Evolutionary conservation across 1,140 invertebrate species (phyloP).

Genomic region (Aphis gossypii): DNA sequence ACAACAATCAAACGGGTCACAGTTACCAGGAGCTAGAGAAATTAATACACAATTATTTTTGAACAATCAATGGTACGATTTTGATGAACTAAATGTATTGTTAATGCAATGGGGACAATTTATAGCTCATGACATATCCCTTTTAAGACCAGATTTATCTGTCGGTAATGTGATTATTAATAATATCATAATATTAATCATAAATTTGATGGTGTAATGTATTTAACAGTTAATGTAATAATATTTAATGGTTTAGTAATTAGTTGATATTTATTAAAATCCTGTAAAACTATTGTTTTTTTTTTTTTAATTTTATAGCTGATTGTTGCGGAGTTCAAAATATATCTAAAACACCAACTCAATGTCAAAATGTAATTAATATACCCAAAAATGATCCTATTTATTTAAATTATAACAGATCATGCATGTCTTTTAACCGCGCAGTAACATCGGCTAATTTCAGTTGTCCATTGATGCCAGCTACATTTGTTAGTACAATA

Average conservation of each 20-base stretch:
- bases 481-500: slow-evolving; percentile 40
- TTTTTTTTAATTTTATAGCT: background rate
- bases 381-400: slow-evolving; percentile 83
- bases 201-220: background rate
- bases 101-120: slow-evolving; percentile 70
- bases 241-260: background rate
- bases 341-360: background rate
- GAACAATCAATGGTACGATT: slow-evolving; percentile 20
- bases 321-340: slow-evolving; percentile 42
- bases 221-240: background rate
- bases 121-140: slow-evolving; percentile 68
- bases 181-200: background rate
- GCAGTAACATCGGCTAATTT: slow-evolving; percentile 75
- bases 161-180: slow-evolving; percentile 25
- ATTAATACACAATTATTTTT: slow-evolving; percentile 41
- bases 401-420: slow-evolving; percentile 72
- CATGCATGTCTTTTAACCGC: slow-evolving; percentile 86
- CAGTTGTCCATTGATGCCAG: slow-evolving; percentile 66
- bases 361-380: slow-evolving; percentile 70
- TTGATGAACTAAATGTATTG: slow-evolving; percentile 64
- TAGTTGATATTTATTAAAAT: too few relatives aligned
- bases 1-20: background rate
- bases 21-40: slow-evolving; percentile 27
- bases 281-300: too few relatives aligned
- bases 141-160: slow-evolving; percentile 35